These are phyloP conservation scores for Oeneis ivallda DNA, from an alignment of 2,888 invertebrate species.

Conservation along the genomic window DNA sequence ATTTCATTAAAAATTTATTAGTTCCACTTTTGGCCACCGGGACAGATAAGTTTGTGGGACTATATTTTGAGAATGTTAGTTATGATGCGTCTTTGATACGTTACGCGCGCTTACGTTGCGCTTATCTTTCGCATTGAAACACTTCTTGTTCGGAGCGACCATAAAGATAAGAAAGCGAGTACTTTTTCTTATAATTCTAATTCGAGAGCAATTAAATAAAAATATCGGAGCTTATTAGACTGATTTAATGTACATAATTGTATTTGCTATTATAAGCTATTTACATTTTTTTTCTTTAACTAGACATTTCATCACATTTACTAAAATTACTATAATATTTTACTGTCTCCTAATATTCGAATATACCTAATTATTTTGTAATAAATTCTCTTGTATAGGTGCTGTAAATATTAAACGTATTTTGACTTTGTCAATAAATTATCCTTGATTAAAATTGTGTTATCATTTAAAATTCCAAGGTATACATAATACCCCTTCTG, in stretches of 20 bases:
- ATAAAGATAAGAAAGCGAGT: too few relatives aligned
- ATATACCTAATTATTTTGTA: background rate
- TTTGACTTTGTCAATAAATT: conserved; percentile 33
- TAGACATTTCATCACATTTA: conserved; percentile 17
- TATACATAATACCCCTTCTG: conserved; percentile 94
- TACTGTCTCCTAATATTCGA: conserved; percentile 7
- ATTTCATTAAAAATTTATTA: too few relatives aligned
- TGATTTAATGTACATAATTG: conserved; percentile 22
- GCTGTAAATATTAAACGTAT: conserved; percentile 26
- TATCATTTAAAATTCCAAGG: conserved; percentile 93
- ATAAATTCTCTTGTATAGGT: conserved; percentile 25
- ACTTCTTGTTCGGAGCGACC: too few relatives aligned
- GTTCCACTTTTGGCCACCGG: too few relatives aligned
- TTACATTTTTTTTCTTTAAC: conserved; percentile 11
- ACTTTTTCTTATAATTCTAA: too few relatives aligned
- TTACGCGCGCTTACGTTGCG: too few relatives aligned
- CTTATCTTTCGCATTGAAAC: too few relatives aligned
- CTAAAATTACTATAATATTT: background rate
- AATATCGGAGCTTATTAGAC: conserved; percentile 21
- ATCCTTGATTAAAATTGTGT: conserved; percentile 21
- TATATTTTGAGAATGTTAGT: too few relatives aligned
- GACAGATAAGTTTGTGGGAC: too few relatives aligned
- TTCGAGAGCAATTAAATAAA: conserved; percentile 5
- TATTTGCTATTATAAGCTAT: conserved; percentile 16
- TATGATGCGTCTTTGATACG: too few relatives aligned